Evolutionary conservation across 1,140 invertebrate genomes (phyloP).

Genomic region (Thaumatotibia leucotreta): DNA sequence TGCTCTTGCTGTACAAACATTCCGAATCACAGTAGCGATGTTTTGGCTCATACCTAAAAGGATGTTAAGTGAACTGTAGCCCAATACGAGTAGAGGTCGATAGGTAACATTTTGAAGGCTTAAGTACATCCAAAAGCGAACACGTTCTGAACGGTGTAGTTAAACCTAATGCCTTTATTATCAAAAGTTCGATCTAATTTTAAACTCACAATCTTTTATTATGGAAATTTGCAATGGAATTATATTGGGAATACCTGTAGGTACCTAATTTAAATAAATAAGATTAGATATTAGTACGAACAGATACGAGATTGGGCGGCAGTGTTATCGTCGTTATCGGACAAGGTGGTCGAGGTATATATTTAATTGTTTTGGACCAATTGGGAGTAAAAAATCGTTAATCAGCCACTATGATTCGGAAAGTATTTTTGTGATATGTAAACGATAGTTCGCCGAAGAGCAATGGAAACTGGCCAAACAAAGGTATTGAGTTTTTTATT

Average conservation of each 20-base stretch:
- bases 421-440: slow-evolving; percentile 54
- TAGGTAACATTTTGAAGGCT: too few species aligned
- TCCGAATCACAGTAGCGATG: slow-evolving; percentile 8
- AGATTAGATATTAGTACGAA: too few species aligned
- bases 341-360: neutral
- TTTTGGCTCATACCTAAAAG: neutral
- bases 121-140: too few species aligned
- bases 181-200: too few species aligned
- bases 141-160: too few species aligned
- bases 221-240: neutral
- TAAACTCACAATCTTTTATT: too few species aligned
- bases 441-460: too few species aligned
- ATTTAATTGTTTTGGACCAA: slow-evolving; percentile 38
- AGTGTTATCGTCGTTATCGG: too few species aligned
- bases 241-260: neutral
- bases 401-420: slow-evolving; percentile 45
- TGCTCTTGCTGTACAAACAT: neutral
- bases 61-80: neutral
- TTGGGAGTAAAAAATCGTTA: slow-evolving; percentile 19
- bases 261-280: neutral
- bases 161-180: too few species aligned
- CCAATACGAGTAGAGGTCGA: too few species aligned
- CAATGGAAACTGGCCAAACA: too few species aligned
- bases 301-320: neutral
- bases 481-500: too few species aligned